Conservation (phyloP, 2,113 vertebrate species). For the Scatophagus argus region DNA sequence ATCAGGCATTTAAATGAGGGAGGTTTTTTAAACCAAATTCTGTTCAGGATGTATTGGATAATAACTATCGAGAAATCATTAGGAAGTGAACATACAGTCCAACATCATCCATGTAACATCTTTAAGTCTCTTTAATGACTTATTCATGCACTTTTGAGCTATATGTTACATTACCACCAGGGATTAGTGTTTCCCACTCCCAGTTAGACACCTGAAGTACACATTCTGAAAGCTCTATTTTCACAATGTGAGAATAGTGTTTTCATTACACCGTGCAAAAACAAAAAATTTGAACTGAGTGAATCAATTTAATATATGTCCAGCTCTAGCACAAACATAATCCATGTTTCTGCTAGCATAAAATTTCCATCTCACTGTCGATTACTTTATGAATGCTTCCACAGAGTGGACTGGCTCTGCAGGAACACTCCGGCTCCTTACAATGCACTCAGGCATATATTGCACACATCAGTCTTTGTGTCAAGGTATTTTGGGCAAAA, state of each 20-base stretch:
- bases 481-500: slow-evolving; percentile 6
- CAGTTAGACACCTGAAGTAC: neutral
- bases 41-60: neutral
- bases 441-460: slow-evolving; percentile 14
- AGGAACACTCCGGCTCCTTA: neutral
- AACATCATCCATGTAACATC: neutral
- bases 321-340: neutral
- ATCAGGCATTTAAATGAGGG: neutral
- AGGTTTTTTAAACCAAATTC: neutral
- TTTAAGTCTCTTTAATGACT: neutral
- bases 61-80: neutral
- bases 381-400: neutral
- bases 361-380: neutral
- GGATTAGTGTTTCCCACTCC: neutral
- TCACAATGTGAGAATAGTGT: neutral
- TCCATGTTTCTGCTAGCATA: too few relatives aligned
- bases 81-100: neutral
- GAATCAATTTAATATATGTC: neutral
- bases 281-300: neutral
- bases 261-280: neutral
- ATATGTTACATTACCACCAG: neutral
- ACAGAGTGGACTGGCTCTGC: neutral
- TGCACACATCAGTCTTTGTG: slow-evolving; percentile 3
- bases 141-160: neutral
- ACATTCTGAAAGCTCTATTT: neutral